Evolutionary conservation across 2,888 invertebrate species (phyloP).

Genomic region (Oxystoma pomonae): DNA sequence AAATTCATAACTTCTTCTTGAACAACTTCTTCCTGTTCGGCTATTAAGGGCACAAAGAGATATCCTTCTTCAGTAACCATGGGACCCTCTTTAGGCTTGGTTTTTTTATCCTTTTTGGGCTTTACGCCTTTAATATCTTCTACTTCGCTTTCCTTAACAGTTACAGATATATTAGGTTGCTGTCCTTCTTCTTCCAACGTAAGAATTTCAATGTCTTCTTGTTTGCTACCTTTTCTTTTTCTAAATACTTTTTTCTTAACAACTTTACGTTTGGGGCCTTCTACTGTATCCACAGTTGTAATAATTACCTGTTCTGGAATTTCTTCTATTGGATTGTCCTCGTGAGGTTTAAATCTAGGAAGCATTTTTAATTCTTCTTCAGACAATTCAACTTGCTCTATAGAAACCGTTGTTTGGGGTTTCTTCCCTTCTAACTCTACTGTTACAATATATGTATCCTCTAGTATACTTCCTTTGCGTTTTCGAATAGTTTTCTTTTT

Average conservation of each 20-base stretch:
- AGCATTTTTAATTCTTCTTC: constrained; percentile 35
- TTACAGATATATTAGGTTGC: constrained; percentile 38
- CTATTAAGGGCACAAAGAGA: constrained; percentile 35
- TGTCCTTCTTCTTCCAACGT: constrained; percentile 29
- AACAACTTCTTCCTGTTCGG: constrained; percentile 37
- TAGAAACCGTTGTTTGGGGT: constrained; percentile 32
- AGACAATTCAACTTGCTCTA: constrained; percentile 34
- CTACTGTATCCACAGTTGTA: constrained; percentile 22
- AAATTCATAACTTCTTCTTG: constrained; percentile 37
- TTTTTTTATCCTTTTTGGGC: constrained; percentile 11
- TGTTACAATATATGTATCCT: constrained; percentile 36
- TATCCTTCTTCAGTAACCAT: constrained; percentile 27
- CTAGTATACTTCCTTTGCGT: constrained; percentile 39
- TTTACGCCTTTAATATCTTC: constrained; percentile 38
- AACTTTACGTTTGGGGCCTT: constrained; percentile 29
- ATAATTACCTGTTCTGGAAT: constrained; percentile 32
- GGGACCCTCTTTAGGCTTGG: constrained; percentile 12
- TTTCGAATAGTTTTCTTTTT: constrained; percentile 43
- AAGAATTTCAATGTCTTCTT: constrained; percentile 40
- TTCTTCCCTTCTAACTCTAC: constrained; percentile 37
- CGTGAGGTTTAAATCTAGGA: constrained; percentile 22
- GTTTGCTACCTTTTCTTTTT: constrained; percentile 37
- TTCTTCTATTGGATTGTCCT: constrained; percentile 38
- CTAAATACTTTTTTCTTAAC: constrained; percentile 30
- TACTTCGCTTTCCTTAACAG: constrained; percentile 40